These are phyloP conservation scores for Acyrthosiphon pisum DNA, from an alignment of 1,140 invertebrate species.

Conservation along the genomic window DNA sequence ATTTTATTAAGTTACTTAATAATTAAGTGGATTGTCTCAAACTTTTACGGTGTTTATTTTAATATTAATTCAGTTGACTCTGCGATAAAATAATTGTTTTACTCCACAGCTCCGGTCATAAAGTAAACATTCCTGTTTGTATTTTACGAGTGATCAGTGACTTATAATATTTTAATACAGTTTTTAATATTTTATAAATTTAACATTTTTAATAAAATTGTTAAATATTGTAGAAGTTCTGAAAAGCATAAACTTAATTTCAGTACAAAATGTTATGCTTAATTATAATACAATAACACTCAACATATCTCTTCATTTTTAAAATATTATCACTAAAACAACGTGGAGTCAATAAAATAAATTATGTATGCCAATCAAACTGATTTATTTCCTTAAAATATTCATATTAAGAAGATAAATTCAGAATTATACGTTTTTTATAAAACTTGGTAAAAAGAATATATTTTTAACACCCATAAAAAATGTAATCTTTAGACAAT, in stretches of 20 bases:
- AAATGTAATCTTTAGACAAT: neutral
- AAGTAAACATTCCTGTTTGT: slow-evolving; percentile 20
- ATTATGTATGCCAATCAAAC: neutral
- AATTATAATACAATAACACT: neutral
- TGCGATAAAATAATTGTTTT: slow-evolving; percentile 47
- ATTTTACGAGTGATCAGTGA: neutral
- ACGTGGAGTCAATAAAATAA: neutral
- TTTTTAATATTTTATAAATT: neutral
- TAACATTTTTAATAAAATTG: neutral
- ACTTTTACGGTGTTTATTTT: slow-evolving; percentile 42
- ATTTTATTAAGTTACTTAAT: slow-evolving; percentile 45
- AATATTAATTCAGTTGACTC: slow-evolving; percentile 42
- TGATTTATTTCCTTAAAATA: neutral
- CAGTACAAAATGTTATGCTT: neutral
- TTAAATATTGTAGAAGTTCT: neutral
- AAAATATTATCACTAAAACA: neutral
- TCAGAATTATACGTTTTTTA: neutral
- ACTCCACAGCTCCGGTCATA: neutral
- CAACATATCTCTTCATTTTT: neutral
- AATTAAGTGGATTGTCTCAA: slow-evolving; percentile 49
- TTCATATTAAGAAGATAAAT: neutral
- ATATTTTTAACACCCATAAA: neutral
- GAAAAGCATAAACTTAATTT: neutral
- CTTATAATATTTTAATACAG: slow-evolving; percentile 18
- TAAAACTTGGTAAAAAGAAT: neutral